These are phyloP conservation scores for Mastomys natalensis DNA, from an alignment of 2,113 vertebrate species.

Conservation along the genomic window DNA sequence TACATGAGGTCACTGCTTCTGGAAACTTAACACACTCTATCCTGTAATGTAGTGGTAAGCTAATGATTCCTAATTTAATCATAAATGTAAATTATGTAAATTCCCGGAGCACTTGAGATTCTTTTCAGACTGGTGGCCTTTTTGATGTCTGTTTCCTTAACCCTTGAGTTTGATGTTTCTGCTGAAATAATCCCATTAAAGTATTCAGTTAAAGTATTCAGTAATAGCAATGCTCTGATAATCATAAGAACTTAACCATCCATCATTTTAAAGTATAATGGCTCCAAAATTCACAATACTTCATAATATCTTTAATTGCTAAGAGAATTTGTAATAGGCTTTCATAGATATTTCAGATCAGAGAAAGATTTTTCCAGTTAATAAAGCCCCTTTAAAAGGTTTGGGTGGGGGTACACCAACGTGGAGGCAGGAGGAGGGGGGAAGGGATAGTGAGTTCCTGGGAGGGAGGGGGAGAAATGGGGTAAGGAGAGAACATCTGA, in stretches of 20 bases:
- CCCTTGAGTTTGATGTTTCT: conserved; percentile 1
- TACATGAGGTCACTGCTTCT: conserved; percentile 14
- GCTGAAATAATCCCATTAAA: conserved; percentile 33
- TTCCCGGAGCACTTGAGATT: conserved; percentile 40
- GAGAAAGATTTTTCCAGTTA: not conserved
- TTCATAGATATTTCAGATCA: conserved; percentile 33
- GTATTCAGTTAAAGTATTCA: not conserved
- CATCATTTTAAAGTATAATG: conserved; percentile 20
- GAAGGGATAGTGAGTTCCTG: too few relatives aligned
- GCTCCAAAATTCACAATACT: conserved; percentile 49
- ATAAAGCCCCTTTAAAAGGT: not conserved
- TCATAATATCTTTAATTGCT: conserved; percentile 25
- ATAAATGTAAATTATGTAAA: conserved; percentile 66
- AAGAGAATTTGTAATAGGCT: not conserved
- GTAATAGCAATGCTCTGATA: not conserved
- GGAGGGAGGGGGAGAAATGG: too few relatives aligned
- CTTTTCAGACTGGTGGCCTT: conserved; percentile 55
- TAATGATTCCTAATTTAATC: conserved; percentile 71
- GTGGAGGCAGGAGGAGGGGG: too few relatives aligned
- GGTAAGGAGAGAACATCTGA: too few relatives aligned
- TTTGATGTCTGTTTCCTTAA: conserved; percentile 61
- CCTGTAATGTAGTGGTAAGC: conserved; percentile 12
- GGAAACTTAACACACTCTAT: conserved; percentile 40
- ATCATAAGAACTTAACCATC: conserved; percentile 37
- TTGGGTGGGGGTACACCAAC: too few relatives aligned